Percentiles rank a stretch among this genome's conserved stretches.
These are phyloP conservation scores for Phasianus colchicus DNA, from an alignment of 2,113 vertebrate species.

Conservation along the genomic window DNA sequence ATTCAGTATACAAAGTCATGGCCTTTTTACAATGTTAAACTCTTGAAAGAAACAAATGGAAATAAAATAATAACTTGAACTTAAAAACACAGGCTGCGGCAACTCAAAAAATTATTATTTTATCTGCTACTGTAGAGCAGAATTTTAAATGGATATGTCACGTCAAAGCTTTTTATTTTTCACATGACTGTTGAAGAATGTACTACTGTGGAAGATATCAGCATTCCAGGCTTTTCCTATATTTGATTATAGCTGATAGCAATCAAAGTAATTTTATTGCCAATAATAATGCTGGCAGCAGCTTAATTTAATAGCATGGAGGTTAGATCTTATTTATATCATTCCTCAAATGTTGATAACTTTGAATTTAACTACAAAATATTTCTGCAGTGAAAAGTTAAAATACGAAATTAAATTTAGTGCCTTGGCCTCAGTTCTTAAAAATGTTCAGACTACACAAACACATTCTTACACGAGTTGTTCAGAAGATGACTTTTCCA, in stretches of 20 bases:
- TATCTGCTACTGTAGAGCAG: slow-evolving; percentile 60
- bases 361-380: not conserved
- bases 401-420: slow-evolving; percentile 13
- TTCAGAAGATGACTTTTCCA: not conserved
- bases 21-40: slow-evolving; percentile 33
- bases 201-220: slow-evolving; percentile 43
- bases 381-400: slow-evolving; percentile 13
- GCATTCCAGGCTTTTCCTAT: slow-evolving; percentile 74
- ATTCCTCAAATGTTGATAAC: slow-evolving; percentile 67
- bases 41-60: slow-evolving; percentile 49
- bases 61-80: slow-evolving; percentile 54
- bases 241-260: slow-evolving; percentile 86
- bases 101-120: slow-evolving; percentile 56
- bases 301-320: slow-evolving; percentile 71
- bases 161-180: slow-evolving; percentile 49
- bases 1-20: not conserved
- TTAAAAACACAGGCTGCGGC: slow-evolving; percentile 14
- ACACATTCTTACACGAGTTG: not conserved
- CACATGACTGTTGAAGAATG: slow-evolving; percentile 36
- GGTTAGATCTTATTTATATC: slow-evolving; percentile 66
- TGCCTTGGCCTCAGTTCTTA: not conserved
- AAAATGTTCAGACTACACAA: not conserved
- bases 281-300: slow-evolving; percentile 78
- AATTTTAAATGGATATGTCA: slow-evolving; percentile 60
- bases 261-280: slow-evolving; percentile 79